phyloP scores from a whole-genome alignment of 2,113 vertebrate species.

The Desmodus rotundus region DNA sequence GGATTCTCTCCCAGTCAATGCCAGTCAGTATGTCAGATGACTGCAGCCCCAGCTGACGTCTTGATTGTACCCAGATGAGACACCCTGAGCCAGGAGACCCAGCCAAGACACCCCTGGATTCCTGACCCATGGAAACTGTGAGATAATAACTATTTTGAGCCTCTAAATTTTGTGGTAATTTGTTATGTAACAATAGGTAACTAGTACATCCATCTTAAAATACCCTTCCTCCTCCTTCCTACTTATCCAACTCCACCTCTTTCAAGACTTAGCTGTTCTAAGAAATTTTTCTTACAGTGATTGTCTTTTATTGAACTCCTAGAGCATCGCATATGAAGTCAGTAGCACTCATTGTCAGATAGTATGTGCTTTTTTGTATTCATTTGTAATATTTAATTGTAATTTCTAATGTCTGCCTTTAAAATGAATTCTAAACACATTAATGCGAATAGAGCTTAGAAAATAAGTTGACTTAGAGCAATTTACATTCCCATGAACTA shows the following conservation, averaged over 20 bases:
- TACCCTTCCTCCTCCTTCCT: not conserved
- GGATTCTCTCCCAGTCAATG: not conserved
- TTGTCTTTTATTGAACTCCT: not conserved
- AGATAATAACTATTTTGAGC: not conserved
- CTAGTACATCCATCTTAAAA: not conserved
- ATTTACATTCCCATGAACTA: not conserved
- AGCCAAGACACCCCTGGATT: not conserved
- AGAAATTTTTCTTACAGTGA: not conserved
- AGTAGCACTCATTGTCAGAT: not conserved
- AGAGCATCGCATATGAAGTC: not conserved
- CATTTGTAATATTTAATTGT: not conserved
- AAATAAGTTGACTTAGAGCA: not conserved
- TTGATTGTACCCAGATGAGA: not conserved
- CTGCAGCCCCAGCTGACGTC: not conserved
- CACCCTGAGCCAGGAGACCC: not conserved
- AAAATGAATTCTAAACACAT: slow-evolving; percentile 5
- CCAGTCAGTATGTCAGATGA: not conserved
- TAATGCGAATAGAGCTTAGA: not conserved
- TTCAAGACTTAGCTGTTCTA: not conserved
- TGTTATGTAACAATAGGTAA: not conserved
- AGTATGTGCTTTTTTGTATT: not conserved
- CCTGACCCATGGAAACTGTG: not conserved
- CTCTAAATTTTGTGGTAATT: not conserved
- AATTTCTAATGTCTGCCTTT: slow-evolving; percentile 12
- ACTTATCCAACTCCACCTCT: not conserved